Evolutionary conservation across 1,140 invertebrate genomes (phyloP), one percentile per base, ranked within the genome.

Genomic region (Drosophila tropicalis): DNA sequence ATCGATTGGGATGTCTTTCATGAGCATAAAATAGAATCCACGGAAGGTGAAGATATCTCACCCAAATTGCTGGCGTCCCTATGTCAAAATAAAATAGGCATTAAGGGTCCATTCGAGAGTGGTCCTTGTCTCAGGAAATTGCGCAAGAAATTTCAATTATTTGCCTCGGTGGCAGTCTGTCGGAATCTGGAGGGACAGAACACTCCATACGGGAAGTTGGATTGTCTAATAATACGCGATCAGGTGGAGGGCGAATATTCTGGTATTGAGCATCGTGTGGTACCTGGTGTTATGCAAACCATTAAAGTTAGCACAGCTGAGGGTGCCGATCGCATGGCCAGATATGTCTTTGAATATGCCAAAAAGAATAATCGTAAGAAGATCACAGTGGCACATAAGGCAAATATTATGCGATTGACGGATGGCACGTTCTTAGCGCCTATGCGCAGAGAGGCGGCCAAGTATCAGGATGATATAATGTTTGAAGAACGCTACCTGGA

Each of bases 401-500:
- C 84, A 0, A 89, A 89, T 22, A 89, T 89, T 0, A 84, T 84
- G 81, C 51, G 36, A 13, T 32, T 89, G 56, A 89, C 84, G 3
- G 84, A 89, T 17, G 84, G 84, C 0, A 81, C 70, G 4, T 89
- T 89, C n/a, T 51, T 89, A 7, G 29, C 55, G 3, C 34, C 71
- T 13, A 89, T 89, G 70, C 85, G 67, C 1, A 4, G 19, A 0
- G 67, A 56, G 25, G 74, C 77, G 1, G n/a, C 25, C 1, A 63
- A 61, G 15, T 39, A 68, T 12, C n/a, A n/a, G 19, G 5, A 65
- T 0, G 13, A 60, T 0, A 2, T 74, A 0, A 1, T n/a, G 5
- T 81, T 81, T n/a, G 69, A 89, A 60, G 84, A 89, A 47, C 80
- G 77, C 13, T 89, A 90, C 22, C 67, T 89, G 76, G 84, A 89